Evolutionary conservation across 1,140 invertebrate genomes (phyloP).

Genomic region (Arion vulgaris): DNA sequence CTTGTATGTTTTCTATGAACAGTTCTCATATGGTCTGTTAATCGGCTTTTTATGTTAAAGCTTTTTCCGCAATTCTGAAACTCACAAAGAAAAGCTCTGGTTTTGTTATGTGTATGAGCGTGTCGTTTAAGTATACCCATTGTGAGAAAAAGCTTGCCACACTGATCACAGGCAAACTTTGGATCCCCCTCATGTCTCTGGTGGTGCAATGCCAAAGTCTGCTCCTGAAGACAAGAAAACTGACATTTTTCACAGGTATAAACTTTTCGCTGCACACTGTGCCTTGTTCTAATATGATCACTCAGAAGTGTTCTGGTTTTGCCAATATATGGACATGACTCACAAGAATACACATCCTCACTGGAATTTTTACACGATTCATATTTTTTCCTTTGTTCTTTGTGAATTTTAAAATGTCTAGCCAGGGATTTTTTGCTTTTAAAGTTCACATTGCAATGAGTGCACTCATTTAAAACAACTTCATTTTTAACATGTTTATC

Average conservation of each 20-base stretch:
- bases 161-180: slow-evolving; percentile 38
- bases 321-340: neutral
- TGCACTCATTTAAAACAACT: neutral
- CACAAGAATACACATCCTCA: neutral
- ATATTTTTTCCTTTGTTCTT: neutral
- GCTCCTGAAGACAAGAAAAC: slow-evolving; percentile 17
- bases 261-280: neutral
- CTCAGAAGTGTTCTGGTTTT: slow-evolving; percentile 9
- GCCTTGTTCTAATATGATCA: slow-evolving; percentile 14
- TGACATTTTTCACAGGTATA: slow-evolving; percentile 7
- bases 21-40: slow-evolving; percentile 24
- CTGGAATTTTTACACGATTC: neutral
- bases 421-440: neutral
- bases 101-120: slow-evolving; percentile 26
- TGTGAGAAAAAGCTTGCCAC: slow-evolving; percentile 25
- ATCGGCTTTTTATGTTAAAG: slow-evolving; percentile 25
- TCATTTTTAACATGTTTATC: slow-evolving; percentile 28
- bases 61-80: slow-evolving; percentile 1
- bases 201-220: slow-evolving; percentile 1
- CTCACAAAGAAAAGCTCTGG: neutral
- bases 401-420: neutral
- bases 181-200: slow-evolving; percentile 14
- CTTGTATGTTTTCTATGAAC: neutral
- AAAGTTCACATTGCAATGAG: slow-evolving; percentile 3
- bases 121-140: slow-evolving; percentile 33